Evolutionary conservation across 2,113 vertebrate genomes (phyloP).

Genomic region (Excalfactoria chinensis): DNA sequence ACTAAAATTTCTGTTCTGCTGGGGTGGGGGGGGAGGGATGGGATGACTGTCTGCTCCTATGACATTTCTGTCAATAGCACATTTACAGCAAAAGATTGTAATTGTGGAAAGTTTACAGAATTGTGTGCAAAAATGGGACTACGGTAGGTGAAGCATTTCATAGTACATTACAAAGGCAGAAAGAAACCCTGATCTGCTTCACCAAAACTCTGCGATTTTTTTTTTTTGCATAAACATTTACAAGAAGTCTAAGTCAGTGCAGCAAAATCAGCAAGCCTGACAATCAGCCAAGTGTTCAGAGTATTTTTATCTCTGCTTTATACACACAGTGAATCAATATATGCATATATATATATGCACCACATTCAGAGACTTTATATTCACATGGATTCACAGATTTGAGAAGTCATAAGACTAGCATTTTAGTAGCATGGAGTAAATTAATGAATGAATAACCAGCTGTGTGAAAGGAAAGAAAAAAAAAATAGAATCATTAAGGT

Average conservation of each 20-base stretch:
- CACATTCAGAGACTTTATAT: background rate
- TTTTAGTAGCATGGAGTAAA: background rate
- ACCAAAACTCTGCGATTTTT: background rate
- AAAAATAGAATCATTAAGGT: too few relatives aligned
- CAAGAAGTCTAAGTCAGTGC: background rate
- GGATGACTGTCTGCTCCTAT: background rate
- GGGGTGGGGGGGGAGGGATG: background rate
- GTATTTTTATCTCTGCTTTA: background rate
- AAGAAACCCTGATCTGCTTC: background rate
- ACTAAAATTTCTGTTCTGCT: background rate
- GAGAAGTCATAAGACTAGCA: background rate
- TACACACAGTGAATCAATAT: background rate
- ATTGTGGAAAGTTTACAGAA: accelerated
- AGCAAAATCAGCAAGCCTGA: background rate
- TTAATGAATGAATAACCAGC: background rate
- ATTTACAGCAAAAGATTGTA: background rate
- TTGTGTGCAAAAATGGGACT: background rate
- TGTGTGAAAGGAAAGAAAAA: background rate
- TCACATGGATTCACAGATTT: background rate
- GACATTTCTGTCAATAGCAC: background rate
- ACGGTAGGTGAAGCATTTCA: background rate
- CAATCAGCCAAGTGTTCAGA: background rate
- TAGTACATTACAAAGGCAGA: background rate
- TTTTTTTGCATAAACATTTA: background rate
- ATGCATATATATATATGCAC: background rate